These are phyloP conservation scores for Salarias fasciatus DNA, from an alignment of 2,797 vertebrate genomes.

Conservation along the genomic window DNA sequence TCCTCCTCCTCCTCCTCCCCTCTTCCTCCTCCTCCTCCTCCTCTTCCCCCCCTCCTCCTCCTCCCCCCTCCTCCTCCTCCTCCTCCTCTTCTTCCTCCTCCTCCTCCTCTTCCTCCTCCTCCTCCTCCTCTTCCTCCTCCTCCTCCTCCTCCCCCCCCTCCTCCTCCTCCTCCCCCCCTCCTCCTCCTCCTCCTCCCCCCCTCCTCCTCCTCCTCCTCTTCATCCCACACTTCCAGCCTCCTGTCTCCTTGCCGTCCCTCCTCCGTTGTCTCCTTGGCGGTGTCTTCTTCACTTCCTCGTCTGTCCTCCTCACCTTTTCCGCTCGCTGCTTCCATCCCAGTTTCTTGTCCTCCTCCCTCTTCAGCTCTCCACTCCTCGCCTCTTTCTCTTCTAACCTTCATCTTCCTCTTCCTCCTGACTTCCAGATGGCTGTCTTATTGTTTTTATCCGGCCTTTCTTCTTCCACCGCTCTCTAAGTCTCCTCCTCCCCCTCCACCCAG, in stretches of 20 bases:
- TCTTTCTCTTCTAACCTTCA: neutral
- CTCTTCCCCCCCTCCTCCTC: too few species aligned
- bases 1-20: too few species aligned
- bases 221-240: neutral
- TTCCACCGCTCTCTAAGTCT: neutral
- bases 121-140: too few species aligned
- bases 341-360: neutral
- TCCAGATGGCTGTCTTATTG: neutral
- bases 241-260: too few species aligned
- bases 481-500: neutral
- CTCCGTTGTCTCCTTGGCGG: too few species aligned
- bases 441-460: neutral
- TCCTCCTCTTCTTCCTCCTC: too few species aligned
- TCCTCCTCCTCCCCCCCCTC: too few species aligned
- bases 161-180: neutral
- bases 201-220: neutral
- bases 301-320: neutral
- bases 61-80: too few species aligned
- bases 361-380: neutral
- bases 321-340: neutral
- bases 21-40: too few species aligned
- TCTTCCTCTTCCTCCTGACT: neutral
- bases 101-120: too few species aligned
- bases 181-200: neutral
- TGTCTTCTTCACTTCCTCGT: too few species aligned